phyloP scores from a whole-genome alignment of 2,888 invertebrate genomes.

The Anthoptus insignis region DNA sequence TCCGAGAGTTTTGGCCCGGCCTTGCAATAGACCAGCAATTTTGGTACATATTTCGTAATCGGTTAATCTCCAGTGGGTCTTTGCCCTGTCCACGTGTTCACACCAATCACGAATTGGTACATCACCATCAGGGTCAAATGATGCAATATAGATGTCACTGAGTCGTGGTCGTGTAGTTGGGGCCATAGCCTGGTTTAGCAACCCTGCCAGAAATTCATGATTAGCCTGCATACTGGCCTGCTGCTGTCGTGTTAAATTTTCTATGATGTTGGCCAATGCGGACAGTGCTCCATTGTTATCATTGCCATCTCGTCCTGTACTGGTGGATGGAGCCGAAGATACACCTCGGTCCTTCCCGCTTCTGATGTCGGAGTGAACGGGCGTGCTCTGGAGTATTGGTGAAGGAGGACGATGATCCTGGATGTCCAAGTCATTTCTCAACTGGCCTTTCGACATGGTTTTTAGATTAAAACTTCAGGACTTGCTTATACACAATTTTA shows the following conservation, averaged over 20 bases:
- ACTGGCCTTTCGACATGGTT: neutral
- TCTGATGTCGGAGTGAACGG: constrained; percentile 1
- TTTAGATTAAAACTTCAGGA: neutral
- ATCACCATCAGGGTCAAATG: constrained; percentile 18
- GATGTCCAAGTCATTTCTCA: neutral
- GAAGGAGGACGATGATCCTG: neutral
- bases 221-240: neutral
- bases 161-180: neutral
- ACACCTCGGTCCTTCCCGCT: constrained; percentile 11
- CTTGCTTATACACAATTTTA: neutral
- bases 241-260: constrained; percentile 1
- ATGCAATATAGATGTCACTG: neutral
- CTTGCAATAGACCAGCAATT: constrained; percentile 37
- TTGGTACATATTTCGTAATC: constrained; percentile 40
- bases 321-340: constrained; percentile 6
- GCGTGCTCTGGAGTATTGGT: neutral
- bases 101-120: constrained; percentile 39
- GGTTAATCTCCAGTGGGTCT: constrained; percentile 32
- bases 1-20: constrained; percentile 33
- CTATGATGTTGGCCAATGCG: constrained; percentile 15
- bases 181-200: constrained; percentile 15
- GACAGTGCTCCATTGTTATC: constrained; percentile 1
- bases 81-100: constrained; percentile 36
- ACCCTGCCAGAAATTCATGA: constrained; percentile 9
- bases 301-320: neutral